These are phyloP conservation scores for Dynastes hyllus DNA, from an alignment of 2,888 invertebrate species.

Conservation along the genomic window DNA sequence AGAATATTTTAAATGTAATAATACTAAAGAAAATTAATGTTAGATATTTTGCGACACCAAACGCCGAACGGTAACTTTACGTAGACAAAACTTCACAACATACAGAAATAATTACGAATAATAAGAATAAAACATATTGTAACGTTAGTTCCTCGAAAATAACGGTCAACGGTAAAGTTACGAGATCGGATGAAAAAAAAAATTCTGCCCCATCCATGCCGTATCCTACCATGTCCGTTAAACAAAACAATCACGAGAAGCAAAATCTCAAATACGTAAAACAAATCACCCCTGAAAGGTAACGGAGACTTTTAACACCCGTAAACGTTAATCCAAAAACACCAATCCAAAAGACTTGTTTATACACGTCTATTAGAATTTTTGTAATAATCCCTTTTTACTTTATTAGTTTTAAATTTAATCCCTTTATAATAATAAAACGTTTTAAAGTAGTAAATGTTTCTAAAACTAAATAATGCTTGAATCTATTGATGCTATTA, in stretches of 20 bases:
- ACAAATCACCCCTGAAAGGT: slow-evolving; percentile 41
- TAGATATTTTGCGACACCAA: slow-evolving; percentile 58
- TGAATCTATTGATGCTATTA: slow-evolving; percentile 23
- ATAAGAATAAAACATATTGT: slow-evolving; percentile 3
- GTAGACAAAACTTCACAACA: neutral
- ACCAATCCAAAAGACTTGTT: slow-evolving; percentile 55
- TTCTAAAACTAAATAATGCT: slow-evolving; percentile 12
- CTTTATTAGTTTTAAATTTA: slow-evolving; percentile 12
- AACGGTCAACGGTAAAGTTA: slow-evolving; percentile 32
- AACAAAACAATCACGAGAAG: slow-evolving; percentile 37
- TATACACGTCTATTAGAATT: slow-evolving; percentile 44
- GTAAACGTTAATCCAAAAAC: slow-evolving; percentile 52
- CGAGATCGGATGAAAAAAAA: slow-evolving; percentile 10
- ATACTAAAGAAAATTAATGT: slow-evolving; percentile 50
- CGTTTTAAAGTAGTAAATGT: neutral
- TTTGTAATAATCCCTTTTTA: slow-evolving; percentile 38
- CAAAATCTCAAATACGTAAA: slow-evolving; percentile 51
- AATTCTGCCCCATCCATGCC: slow-evolving; percentile 11
- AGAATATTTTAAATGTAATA: slow-evolving; percentile 53
- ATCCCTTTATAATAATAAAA: slow-evolving; percentile 25
- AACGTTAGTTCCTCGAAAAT: slow-evolving; percentile 33
- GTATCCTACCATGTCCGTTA: slow-evolving; percentile 39
- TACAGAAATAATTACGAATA: neutral
- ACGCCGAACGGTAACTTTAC: slow-evolving; percentile 52
- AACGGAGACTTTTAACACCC: slow-evolving; percentile 31